Percentiles rank a stretch among this genome's conserved stretches.
phyloP scores from a whole-genome alignment of 2,113 vertebrate genomes.

The Dipodomys ordii region DNA sequence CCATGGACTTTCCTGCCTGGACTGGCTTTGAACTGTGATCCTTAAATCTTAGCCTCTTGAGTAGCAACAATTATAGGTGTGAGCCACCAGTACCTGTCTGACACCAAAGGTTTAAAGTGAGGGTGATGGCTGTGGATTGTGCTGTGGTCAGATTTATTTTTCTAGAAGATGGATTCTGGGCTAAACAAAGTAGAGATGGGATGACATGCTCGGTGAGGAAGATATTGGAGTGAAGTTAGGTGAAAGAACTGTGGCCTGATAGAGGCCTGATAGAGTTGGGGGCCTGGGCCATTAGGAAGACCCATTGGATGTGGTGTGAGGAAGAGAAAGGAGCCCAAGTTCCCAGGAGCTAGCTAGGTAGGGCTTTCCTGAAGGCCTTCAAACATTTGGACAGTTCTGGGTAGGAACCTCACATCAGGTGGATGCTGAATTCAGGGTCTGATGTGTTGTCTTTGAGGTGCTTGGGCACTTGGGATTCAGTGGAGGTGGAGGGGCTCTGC shows the following conservation, averaged over 20 bases:
- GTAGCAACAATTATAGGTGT: too few species aligned
- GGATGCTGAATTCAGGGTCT: not conserved
- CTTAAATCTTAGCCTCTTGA: too few species aligned
- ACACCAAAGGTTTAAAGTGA: not conserved
- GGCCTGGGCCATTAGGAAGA: not conserved
- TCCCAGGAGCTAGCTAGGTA: not conserved
- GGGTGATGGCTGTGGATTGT: not conserved
- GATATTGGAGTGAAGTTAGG: not conserved
- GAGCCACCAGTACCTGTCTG: too few species aligned
- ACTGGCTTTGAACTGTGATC: too few species aligned
- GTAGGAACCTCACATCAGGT: not conserved
- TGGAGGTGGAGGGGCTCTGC: not conserved
- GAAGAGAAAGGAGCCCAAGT: not conserved
- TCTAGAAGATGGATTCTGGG: conserved; percentile 45
- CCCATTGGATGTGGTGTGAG: not conserved
- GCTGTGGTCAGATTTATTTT: conserved; percentile 9
- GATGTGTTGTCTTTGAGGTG: not conserved
- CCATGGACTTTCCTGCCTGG: too few species aligned
- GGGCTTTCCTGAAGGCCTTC: not conserved
- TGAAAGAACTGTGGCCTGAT: not conserved
- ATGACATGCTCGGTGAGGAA: not conserved
- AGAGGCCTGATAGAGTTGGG: not conserved
- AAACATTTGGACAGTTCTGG: not conserved
- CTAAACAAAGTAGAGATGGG: not conserved
- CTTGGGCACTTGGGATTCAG: not conserved